phyloP scores from a whole-genome alignment of 2,797 vertebrate species.

The Rhinella marina region DNA sequence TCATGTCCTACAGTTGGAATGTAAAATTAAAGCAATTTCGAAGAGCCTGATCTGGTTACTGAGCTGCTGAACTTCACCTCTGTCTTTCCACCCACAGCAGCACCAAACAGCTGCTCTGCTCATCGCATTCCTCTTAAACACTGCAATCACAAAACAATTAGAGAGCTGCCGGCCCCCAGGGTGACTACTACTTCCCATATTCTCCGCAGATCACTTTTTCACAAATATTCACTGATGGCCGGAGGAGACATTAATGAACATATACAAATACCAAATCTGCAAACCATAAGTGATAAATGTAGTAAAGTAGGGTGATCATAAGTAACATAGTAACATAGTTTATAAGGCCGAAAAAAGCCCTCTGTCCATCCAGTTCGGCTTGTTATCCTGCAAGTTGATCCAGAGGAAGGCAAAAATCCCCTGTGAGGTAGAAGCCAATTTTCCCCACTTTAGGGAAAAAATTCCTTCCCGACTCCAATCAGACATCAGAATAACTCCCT shows the following conservation, averaged over 20 bases:
- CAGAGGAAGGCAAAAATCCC: too few species aligned
- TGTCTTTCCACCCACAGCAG: not conserved
- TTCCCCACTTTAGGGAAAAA: too few species aligned
- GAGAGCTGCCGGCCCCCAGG: not conserved
- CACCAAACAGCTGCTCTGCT: slow-evolving; percentile 6
- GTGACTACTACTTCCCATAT: too few species aligned
- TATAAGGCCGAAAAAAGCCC: too few species aligned
- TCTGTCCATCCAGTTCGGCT: too few species aligned
- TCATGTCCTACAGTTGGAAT: slow-evolving; percentile 26
- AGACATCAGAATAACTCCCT: too few species aligned
- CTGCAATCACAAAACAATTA: slow-evolving; percentile 29
- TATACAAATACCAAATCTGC: not conserved
- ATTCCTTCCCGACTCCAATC: too few species aligned
- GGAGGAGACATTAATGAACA: not conserved
- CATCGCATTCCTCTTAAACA: slow-evolving; percentile 7
- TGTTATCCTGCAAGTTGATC: too few species aligned
- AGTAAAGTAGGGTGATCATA: not conserved
- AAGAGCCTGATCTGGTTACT: slow-evolving; percentile 24
- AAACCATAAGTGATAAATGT: not conserved
- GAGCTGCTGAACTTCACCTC: slow-evolving; percentile 21
- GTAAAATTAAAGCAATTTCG: slow-evolving; percentile 40
- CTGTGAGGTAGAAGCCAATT: too few species aligned
- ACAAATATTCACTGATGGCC: not conserved
- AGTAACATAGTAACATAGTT: too few species aligned
- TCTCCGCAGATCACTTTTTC: not conserved